Percentiles rank a stretch among this genome's conserved stretches.
Evolutionary conservation across 2,888 invertebrate species (phyloP).

Genomic region (Xylota sylvarum): DNA sequence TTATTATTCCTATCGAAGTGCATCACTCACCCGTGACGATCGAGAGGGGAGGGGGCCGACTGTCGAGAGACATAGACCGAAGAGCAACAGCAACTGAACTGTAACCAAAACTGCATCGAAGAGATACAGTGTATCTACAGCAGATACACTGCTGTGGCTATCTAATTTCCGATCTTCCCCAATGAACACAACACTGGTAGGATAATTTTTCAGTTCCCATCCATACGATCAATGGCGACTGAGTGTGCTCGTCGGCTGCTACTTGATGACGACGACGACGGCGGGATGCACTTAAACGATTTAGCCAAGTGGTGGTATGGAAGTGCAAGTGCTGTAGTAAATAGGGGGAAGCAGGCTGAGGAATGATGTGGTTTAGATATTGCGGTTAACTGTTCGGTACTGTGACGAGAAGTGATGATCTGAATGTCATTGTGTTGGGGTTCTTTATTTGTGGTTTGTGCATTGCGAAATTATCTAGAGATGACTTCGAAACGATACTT

Average conservation of each 20-base stretch:
- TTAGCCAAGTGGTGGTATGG: constrained; percentile 63
- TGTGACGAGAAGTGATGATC: constrained; percentile 38
- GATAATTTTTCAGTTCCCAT: constrained; percentile 76
- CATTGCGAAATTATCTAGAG: constrained; percentile 28
- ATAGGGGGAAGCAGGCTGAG: neutral
- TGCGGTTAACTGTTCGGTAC: constrained; percentile 46
- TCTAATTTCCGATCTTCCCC: constrained; percentile 74
- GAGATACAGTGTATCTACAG: neutral
- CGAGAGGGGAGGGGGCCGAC: neutral
- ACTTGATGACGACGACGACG: constrained; percentile 55
- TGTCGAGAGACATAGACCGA: constrained; percentile 19
- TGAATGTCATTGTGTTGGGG: constrained; percentile 33
- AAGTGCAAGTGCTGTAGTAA: constrained; percentile 41
- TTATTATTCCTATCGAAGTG: constrained; percentile 69
- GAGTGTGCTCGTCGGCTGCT: constrained; percentile 57
- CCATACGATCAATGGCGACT: constrained; percentile 60
- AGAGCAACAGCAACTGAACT: constrained; percentile 53
- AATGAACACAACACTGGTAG: constrained; percentile 62
- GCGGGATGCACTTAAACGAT: constrained; percentile 77
- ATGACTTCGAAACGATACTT: constrained; percentile 8
- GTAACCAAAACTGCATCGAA: constrained; percentile 10
- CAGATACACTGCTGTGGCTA: constrained; percentile 42
- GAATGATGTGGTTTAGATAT: constrained; percentile 42
- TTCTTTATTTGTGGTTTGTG: constrained; percentile 4
- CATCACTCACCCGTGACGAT: constrained; percentile 72